Evolutionary conservation across 2,113 vertebrate species (phyloP).

Genomic region (Phylloscopus trochiloides): DNA sequence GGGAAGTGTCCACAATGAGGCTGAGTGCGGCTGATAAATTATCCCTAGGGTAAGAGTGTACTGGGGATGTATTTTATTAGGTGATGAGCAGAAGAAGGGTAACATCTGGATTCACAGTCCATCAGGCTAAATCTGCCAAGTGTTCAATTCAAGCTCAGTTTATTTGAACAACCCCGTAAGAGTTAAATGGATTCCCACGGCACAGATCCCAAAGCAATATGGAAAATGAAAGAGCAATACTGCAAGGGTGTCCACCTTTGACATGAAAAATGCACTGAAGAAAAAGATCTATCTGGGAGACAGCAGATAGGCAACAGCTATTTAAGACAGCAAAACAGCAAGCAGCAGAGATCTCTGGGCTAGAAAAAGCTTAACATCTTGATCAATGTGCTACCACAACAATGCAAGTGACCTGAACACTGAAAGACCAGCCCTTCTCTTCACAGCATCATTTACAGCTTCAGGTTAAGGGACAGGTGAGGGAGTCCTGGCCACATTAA

Average conservation of each 20-base stretch:
- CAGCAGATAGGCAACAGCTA: background rate
- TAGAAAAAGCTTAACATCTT: background rate
- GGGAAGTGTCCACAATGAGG: background rate
- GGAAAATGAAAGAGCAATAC: background rate
- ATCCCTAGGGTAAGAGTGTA: background rate
- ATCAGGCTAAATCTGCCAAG: background rate
- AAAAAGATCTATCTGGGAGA: background rate
- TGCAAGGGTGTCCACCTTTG: background rate
- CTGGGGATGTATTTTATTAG: slow-evolving; percentile 10
- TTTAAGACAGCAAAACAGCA: background rate
- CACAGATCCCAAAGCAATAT: background rate
- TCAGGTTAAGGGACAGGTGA: background rate
- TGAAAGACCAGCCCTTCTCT: background rate
- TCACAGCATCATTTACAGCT: background rate
- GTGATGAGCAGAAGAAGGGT: slow-evolving; percentile 4
- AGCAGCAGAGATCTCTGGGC: background rate
- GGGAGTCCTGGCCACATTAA: background rate
- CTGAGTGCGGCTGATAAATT: background rate
- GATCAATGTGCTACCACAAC: background rate
- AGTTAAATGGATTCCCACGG: background rate
- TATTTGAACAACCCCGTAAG: background rate
- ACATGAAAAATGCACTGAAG: background rate
- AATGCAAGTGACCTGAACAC: background rate
- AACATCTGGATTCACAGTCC: slow-evolving; percentile 45
- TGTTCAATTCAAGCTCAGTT: background rate